Evolutionary conservation across 1,140 invertebrate species (phyloP).

Genomic region (Triops cancriformis): DNA sequence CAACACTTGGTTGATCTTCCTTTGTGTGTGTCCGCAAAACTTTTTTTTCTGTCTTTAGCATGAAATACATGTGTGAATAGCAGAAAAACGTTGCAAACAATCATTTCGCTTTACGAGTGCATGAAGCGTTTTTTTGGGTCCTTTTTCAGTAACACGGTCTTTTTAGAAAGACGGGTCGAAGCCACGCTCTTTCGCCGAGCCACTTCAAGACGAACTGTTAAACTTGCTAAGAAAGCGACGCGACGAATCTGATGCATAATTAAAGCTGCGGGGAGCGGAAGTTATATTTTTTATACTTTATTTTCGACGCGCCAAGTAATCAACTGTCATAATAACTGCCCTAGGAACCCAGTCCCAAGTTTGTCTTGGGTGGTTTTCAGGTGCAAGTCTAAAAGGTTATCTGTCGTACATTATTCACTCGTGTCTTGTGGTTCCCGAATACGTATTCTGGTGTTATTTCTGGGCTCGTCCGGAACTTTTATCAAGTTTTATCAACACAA

Average conservation of each 20-base stretch:
- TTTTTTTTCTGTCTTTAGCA: not conserved
- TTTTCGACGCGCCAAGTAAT: not conserved
- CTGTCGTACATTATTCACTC: not conserved
- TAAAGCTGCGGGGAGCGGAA: constrained; percentile 8
- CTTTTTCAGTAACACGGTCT: too few relatives aligned
- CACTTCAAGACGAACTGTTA: not conserved
- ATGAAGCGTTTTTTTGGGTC: too few relatives aligned
- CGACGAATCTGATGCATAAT: not conserved
- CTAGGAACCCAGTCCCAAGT: too few relatives aligned
- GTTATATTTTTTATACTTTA: not conserved
- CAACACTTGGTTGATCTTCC: constrained; percentile 13
- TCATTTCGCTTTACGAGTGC: not conserved
- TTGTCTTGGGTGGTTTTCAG: not conserved
- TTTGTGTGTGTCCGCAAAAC: not conserved
- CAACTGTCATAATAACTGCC: too few relatives aligned
- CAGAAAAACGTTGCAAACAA: not conserved
- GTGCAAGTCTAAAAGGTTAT: not conserved
- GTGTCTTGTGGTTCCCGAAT: not conserved
- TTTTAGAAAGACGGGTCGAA: too few relatives aligned
- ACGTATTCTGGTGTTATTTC: not conserved
- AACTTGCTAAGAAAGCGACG: not conserved
- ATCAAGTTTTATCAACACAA: not conserved
- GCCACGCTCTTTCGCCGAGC: too few relatives aligned
- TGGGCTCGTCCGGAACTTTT: not conserved
- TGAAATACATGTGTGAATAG: constrained; percentile 11